These are phyloP conservation scores for Panopea generosa DNA, from an alignment of 2,888 invertebrate genomes.

Conservation along the genomic window DNA sequence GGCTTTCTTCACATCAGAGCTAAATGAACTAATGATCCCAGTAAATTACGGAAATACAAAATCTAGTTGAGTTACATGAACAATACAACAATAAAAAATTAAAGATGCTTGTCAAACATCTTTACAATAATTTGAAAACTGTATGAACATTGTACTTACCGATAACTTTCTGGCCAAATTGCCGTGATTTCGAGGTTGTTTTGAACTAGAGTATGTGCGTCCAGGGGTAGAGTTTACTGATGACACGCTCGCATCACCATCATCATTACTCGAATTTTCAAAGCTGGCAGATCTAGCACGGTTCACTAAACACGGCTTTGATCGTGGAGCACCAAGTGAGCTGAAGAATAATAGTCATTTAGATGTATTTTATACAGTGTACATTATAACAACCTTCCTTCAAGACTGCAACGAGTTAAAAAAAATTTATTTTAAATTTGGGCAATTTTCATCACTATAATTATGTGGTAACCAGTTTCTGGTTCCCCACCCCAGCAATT, in stretches of 20 bases:
- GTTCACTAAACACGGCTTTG: constrained; percentile 81
- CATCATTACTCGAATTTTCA: constrained; percentile 80
- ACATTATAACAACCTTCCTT: not conserved
- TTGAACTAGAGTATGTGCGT: constrained; percentile 7
- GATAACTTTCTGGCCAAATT: constrained; percentile 6
- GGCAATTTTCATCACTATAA: no score
- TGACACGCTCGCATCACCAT: constrained; percentile 68
- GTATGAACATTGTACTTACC: constrained; percentile 9
- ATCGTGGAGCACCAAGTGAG: constrained; percentile 76
- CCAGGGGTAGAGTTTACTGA: constrained; percentile 60
- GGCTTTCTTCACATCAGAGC: no score
- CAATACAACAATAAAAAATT: no score
- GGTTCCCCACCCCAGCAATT: no score
- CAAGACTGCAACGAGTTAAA: no score
- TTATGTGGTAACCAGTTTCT: no score
- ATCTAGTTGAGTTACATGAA: no score
- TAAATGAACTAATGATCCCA: no score
- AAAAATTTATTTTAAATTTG: no score
- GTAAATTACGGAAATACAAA: no score
- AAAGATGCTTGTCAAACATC: no score
- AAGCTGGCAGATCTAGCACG: constrained; percentile 77
- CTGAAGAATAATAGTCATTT: constrained; percentile 66
- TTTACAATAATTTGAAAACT: no score
- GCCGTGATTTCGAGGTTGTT: not conserved
- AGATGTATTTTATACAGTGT: constrained; percentile 20